Base-by-base conservation (phyloP, 2,797 vertebrate species). In the Semotilus atromaculatus region DNA sequence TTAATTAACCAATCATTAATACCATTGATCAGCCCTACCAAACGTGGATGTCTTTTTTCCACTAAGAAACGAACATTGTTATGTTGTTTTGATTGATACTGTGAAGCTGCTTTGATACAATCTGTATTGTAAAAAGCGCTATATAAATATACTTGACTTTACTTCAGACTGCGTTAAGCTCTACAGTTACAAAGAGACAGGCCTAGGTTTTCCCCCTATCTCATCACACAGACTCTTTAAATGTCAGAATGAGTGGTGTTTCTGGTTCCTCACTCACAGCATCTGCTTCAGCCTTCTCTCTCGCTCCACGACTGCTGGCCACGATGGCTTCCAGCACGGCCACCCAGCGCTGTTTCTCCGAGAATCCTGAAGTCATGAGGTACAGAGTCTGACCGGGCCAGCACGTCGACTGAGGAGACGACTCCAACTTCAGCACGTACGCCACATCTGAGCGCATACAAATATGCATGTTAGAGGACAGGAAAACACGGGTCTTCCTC, bases 271-370 rank as follows among this genome's bases (percentile, higher is more conserved):
- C 48, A 97, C 98, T 98, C 96, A 99, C 98, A 91, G 98, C 97
- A 88, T 99, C 98, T 0, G 98, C 96, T 93, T 99, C 98, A 4
- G 97, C 98, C 91, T 99, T 99, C 94, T 99, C 98, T 92, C 96
- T 96, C 67, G 97, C 96, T 89, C 96, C 96, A 90, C 97, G 96
- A 55, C 97, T 97, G 86, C 96, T 96, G 66, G 96, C 96, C 86
- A 99, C 97, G 85, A 98, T 95, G 4, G 98, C 97, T 91, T 99
- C 98, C 94, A 99, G 94, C 90, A 97, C 96, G 40, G 95, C 96
- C 94, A 99, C 98, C 98, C 98, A 99, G 91, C 98, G 98, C 94
- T 99, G 98, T 88, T 99, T 99, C 93, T 99, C 98, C 0, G 97
- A 97, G 92, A 99, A 99, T 91, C 96, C 97, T 91, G 97, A 97